Percentiles rank a stretch among this genome's conserved stretches.
phyloP scores from a whole-genome alignment of 2,797 vertebrate species.

The Sebastes iracundus region DNA sequence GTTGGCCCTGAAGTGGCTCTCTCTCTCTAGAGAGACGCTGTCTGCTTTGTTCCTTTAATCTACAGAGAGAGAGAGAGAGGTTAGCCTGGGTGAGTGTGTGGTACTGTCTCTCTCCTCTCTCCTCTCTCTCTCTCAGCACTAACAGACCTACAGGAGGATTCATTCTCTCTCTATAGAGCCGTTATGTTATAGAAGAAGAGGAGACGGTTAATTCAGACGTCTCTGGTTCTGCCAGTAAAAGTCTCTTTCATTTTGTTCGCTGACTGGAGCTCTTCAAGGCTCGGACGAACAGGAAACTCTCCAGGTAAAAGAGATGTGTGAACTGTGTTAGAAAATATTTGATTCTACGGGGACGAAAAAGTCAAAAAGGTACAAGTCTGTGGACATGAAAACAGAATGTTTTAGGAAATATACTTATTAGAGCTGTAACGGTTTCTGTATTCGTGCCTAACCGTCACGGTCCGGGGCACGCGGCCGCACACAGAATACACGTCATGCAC shows the following conservation, averaged over 20 bases:
- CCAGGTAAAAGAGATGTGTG: neutral
- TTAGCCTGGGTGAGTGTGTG: conserved; percentile 37
- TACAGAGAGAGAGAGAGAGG: conserved; percentile 32
- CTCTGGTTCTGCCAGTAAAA: neutral
- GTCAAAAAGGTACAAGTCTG: neutral
- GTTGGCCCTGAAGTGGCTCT: conserved; percentile 59
- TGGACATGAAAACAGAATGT: neutral
- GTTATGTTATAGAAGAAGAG: neutral
- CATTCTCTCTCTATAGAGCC: neutral
- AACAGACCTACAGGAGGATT: neutral
- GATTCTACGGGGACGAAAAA: neutral
- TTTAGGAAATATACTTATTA: neutral
- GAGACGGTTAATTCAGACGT: neutral
- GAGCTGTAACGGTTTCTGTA: too few species aligned
- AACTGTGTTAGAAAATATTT: too few species aligned
- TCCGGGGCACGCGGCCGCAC: too few species aligned
- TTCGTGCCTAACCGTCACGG: too few species aligned
- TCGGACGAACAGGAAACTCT: neutral
- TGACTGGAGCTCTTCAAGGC: neutral
- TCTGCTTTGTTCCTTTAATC: conserved; percentile 70
- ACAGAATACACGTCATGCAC: too few species aligned
- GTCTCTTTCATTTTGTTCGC: neutral
- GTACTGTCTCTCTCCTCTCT: conserved; percentile 10
- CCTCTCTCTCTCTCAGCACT: neutral
- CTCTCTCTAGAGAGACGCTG: conserved; percentile 63